Conservation (phyloP, 2,113 vertebrate genomes). For the Nanorana parkeri region DNA sequence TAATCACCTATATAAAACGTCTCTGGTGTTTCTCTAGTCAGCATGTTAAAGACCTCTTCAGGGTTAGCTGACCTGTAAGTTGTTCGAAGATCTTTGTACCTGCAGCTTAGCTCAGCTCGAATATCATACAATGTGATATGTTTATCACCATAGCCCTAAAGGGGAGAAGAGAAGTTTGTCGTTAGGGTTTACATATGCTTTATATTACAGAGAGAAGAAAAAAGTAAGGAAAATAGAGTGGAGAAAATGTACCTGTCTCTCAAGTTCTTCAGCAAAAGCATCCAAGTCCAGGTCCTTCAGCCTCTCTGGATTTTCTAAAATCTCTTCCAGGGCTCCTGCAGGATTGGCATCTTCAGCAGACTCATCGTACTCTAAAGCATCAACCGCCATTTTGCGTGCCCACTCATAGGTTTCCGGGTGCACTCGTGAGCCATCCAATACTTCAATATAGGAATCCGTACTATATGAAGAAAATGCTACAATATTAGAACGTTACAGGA, state of each 20-base stretch:
- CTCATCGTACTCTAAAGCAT: slow-evolving; percentile 95
- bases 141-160: slow-evolving; percentile 96
- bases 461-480: slow-evolving; percentile 68
- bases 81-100: slow-evolving; percentile 95
- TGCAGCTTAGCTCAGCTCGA: slow-evolving; percentile 94
- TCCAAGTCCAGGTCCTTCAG: slow-evolving; percentile 96
- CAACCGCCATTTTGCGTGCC: slow-evolving; percentile 98
- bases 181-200: too few relatives aligned
- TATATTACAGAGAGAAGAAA: not conserved
- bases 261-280: slow-evolving; percentile 96
- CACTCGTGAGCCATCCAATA: slow-evolving; percentile 94
- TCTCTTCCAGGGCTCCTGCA: slow-evolving; percentile 94
- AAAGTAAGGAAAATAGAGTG: not conserved
- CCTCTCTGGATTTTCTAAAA: slow-evolving; percentile 95
- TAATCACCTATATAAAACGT: slow-evolving; percentile 94
- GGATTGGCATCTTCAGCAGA: slow-evolving; percentile 98
- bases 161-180: slow-evolving; percentile 9
- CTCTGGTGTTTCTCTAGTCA: slow-evolving; percentile 98
- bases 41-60: slow-evolving; percentile 95
- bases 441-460: slow-evolving; percentile 97
- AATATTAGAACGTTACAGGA: not conserved
- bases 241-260: slow-evolving; percentile 87
- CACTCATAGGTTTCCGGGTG: slow-evolving; percentile 98
- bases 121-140: slow-evolving; percentile 98
- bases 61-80: slow-evolving; percentile 92